phyloP scores from a whole-genome alignment of 2,888 invertebrate species.

The Heliconius aoede region DNA sequence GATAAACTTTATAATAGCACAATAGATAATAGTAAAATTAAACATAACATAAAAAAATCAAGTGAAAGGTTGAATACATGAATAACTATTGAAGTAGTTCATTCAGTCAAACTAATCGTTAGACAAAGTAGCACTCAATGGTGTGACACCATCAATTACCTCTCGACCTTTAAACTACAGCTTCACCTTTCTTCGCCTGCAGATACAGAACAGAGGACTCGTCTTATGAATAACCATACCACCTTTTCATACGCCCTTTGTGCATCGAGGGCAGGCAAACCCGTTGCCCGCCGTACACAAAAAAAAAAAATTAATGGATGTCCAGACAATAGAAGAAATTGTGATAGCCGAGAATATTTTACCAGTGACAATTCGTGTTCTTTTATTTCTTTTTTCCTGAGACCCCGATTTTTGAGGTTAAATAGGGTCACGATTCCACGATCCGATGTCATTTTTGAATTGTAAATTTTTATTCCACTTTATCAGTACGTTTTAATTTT shows the following conservation, averaged over 20 bases:
- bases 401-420: slow-evolving; percentile 70
- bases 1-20: neutral
- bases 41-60: neutral
- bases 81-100: slow-evolving; percentile 35
- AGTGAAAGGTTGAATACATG: slow-evolving; percentile 15
- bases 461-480: slow-evolving; percentile 59
- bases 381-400: slow-evolving; percentile 62
- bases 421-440: slow-evolving; percentile 69
- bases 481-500: slow-evolving; percentile 45
- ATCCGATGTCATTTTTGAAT: slow-evolving; percentile 67
- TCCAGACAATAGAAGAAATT: slow-evolving; percentile 80
- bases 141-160: slow-evolving; percentile 56
- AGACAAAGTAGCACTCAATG: slow-evolving; percentile 48
- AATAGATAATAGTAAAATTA: slow-evolving; percentile 5
- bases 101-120: slow-evolving; percentile 45
- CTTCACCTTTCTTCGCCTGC: slow-evolving; percentile 56
- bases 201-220: slow-evolving; percentile 62
- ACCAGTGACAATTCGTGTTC: slow-evolving; percentile 69
- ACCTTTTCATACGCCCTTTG: slow-evolving; percentile 76
- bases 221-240: slow-evolving; percentile 69
- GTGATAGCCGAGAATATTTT: slow-evolving; percentile 82
- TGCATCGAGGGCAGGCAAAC: slow-evolving; percentile 73
- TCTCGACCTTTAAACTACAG: slow-evolving; percentile 61
- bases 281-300: slow-evolving; percentile 68
- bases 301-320: slow-evolving; percentile 77